Evolutionary conservation across 2,888 invertebrate genomes (phyloP), one percentile per base, ranked within the genome.

Genomic region (Aelia acuminata): DNA sequence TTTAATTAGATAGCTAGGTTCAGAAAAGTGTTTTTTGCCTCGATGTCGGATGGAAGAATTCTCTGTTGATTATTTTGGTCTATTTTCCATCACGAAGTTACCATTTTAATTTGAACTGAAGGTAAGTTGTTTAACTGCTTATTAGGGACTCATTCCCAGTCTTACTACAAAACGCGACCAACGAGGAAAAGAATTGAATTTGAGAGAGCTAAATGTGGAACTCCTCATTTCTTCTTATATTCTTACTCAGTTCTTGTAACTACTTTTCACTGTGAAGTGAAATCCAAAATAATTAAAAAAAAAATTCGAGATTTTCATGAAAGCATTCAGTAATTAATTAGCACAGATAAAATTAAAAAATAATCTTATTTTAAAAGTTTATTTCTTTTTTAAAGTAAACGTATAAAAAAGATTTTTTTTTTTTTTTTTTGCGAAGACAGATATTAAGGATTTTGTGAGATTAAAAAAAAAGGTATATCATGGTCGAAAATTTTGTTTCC

Each of bases 101-200:
- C 13, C 31, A 63, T 63, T 63, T 63, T 63, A 63, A 63, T 63
- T 63, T 63, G 18, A 63, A 63, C 63, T 31, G 63, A 18, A 31
- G 63, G 15, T 63, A 31, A 63, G 31, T 63, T 31, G 31, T 63
- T 63, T 63, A 63, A 63, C 31, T 18, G 31, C 63, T 63, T 63
- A 63, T 63, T 63, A 63, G 63, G 7, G 63, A 31, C 15, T 31
- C 63, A 63, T 63, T 63, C 63, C 63, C 63, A 63, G 63, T 63
- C 63, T 15, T 31, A 15, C 63, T 63, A 31, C 31, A 31, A 63
- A 63, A 31, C 4, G 18, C 31, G 63, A 31, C 63, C 31, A 31
- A 18, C 31, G 31, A 22, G 63, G n/a, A 63, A 63, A 63, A 63
- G 63, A 63, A 63, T 63, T 63, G 63, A 63, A 31, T 63, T 63